A percentile compares a stretch with the other conserved stretches of the same genome.
Conservation (phyloP, 2,888 invertebrate species). For the Cyrtodaria siliqua region DNA sequence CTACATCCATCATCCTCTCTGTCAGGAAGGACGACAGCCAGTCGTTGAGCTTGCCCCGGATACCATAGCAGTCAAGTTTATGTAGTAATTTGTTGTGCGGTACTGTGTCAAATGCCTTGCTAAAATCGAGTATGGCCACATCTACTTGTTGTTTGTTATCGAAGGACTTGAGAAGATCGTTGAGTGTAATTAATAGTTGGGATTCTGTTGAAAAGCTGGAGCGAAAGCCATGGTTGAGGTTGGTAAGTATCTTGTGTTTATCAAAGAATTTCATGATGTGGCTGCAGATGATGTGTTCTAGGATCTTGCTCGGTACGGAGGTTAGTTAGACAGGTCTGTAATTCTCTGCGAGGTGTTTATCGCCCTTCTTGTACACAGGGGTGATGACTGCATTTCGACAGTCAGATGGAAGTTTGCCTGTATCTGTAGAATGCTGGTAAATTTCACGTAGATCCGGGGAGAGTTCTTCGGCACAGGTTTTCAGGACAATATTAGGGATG, state of each 20-base stretch:
- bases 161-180: constrained; percentile 15
- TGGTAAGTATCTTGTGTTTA: constrained; percentile 11
- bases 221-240: constrained; percentile 20
- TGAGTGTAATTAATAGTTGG: constrained; percentile 11
- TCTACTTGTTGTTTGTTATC: constrained; percentile 27
- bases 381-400: no score
- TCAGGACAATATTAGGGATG: no score
- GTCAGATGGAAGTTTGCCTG: no score
- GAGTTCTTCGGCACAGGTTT: no score
- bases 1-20: background rate
- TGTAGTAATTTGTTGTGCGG: constrained; percentile 20
- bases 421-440: no score
- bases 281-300: no score
- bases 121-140: constrained; percentile 19
- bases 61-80: constrained; percentile 10
- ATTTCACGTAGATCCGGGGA: background rate
- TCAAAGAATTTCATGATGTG: background rate
- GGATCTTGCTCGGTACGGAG: no score
- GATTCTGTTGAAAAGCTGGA: constrained; percentile 17
- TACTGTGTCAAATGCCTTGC: constrained; percentile 22
- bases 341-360: no score
- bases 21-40: constrained; percentile 9
- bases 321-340: no score
- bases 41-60: constrained; percentile 9
- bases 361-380: no score